Evolutionary conservation across 1,140 invertebrate species (phyloP).

Genomic region (Caenorhabditis elegans): WBcel235 BX284602.5:11850501-11851000

Average conservation of each 20-base stretch:
- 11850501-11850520: slow-evolving; percentile 66
- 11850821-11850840: slow-evolving; percentile 45
- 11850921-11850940: slow-evolving; percentile 29
- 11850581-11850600: too few species aligned
- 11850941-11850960: slow-evolving; percentile 33
- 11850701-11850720: slow-evolving; percentile 91
- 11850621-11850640: too few species aligned
- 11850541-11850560: background rate
- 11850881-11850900: slow-evolving; percentile 41
- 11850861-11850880: slow-evolving; percentile 38
- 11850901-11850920: slow-evolving; percentile 31
- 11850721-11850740: slow-evolving; percentile 89
- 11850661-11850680: slow-evolving; percentile 90
- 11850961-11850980: background rate
- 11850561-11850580: too few species aligned
- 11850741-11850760: slow-evolving; percentile 98
- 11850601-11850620: too few species aligned
- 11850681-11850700: slow-evolving; percentile 88
- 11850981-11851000: slow-evolving; percentile 42
- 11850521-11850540: slow-evolving; percentile 55
- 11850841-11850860: slow-evolving; percentile 37
- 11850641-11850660: slow-evolving; percentile 89
- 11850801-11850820: slow-evolving; percentile 6
- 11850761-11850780: slow-evolving; percentile 80
- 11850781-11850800: background rate